phyloP scores from a whole-genome alignment of 2,113 vertebrate species.

The Xerus inauris region DNA sequence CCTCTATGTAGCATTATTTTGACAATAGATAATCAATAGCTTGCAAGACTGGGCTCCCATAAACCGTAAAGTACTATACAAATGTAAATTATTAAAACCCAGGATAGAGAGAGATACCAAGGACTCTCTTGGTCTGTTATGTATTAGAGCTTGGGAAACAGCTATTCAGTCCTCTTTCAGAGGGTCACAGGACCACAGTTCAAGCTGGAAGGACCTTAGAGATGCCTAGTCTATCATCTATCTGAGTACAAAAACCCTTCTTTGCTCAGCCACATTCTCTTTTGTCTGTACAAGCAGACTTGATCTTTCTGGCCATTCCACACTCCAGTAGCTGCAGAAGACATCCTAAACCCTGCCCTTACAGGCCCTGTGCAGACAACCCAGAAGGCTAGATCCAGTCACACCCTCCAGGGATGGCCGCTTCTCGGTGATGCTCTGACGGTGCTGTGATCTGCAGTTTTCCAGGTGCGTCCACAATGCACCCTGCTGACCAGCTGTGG shows the following conservation, averaged over 20 bases:
- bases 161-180: background rate
- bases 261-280: background rate
- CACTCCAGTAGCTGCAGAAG: background rate
- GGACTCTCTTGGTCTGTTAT: background rate
- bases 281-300: background rate
- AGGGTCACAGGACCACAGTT: background rate
- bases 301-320: background rate
- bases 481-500: constrained; percentile 20
- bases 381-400: background rate
- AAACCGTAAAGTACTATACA: background rate
- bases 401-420: background rate
- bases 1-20: background rate
- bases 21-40: background rate
- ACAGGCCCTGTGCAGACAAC: background rate
- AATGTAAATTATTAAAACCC: background rate
- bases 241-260: background rate
- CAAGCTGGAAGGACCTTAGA: background rate
- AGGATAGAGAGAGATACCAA: background rate
- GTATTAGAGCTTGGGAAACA: background rate
- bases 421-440: background rate
- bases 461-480: constrained; percentile 19
- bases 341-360: background rate
- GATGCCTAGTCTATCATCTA: background rate
- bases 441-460: background rate
- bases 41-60: background rate